Evolutionary conservation across 2,797 vertebrate species (phyloP), one percentile per base, ranked within the genome.

Genomic region (Alectoris magna): DNA sequence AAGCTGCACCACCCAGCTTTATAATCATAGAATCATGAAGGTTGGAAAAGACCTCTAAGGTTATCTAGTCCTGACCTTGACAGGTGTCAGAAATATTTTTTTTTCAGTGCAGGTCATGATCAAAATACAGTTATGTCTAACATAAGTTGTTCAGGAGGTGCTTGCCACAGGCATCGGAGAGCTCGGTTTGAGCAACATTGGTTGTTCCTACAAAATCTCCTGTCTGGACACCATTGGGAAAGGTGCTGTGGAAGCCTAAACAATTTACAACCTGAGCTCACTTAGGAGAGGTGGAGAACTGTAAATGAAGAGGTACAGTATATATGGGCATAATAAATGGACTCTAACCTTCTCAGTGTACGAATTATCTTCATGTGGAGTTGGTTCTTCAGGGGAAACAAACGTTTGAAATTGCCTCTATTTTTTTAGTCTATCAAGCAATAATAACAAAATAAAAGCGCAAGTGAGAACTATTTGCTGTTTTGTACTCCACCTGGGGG

Each of bases 381-480:
- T 79, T 92, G 53, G 48, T 71, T 3, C 8, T 94, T 91, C 49
- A 19, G 63, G 18, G 27, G 51, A 73, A 90, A 90, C 46, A 86
- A 53, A 71, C 48, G 60, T 94, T 79, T 94, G 85, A 94, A 87
- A 53, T 68, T 8, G 44, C 18, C 55, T 82, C 39, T 81, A 70
- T 67, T 95, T 94, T 48, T 92, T 90, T 39, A 59, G 63, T 84
- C 44, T 58, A 36, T 81, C 76, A 70, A 66, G 60, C 51, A 86
- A 60, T 85, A 85, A 84, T 29, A 96, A 75, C 70, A 91, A 85
- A 70, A 55, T 79, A 90, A 93, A 95, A 90, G 59, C 86, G 58
- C 48, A 27, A 38, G 11, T 66, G 73, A 92, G 84, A 75, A 2
- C 7, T 75, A 38, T 76, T 92, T 89, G 9, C 60, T 8, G 6